Evolutionary conservation across 2,113 vertebrate genomes (phyloP).

Genomic region (Protobothrops mucrosquamatus): DNA sequence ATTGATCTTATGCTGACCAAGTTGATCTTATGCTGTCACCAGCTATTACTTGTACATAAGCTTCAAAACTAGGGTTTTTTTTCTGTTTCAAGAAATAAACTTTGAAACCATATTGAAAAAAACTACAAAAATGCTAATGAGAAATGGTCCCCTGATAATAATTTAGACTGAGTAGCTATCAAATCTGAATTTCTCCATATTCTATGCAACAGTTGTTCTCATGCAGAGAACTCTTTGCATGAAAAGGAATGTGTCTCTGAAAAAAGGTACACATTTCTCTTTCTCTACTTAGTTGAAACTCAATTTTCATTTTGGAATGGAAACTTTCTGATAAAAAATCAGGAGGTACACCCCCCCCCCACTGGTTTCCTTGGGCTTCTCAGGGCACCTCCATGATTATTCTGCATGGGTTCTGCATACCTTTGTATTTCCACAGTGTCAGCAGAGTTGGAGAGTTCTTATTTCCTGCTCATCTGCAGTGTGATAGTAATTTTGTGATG

Average conservation of each 20-base stretch:
- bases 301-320: background rate
- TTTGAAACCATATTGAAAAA: background rate
- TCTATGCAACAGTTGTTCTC: background rate
- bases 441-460: background rate
- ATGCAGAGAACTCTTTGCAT: background rate
- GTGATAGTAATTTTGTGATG: background rate
- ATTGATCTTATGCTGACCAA: background rate
- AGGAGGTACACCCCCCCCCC: background rate
- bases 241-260: background rate
- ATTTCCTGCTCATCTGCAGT: background rate
- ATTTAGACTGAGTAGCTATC: background rate
- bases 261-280: background rate
- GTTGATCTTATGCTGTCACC: background rate
- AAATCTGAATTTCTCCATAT: background rate
- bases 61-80: background rate
- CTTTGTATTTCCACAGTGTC: background rate
- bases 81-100: background rate
- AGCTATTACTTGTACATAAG: conserved; percentile 5
- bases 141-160: background rate
- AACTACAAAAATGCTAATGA: background rate
- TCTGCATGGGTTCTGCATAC: background rate
- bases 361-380: background rate
- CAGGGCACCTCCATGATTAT: background rate
- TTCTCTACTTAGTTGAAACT: no score
- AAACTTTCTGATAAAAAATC: background rate